Percentiles rank a stretch among this genome's conserved stretches.
Conservation (phyloP, 2,113 vertebrate genomes). For the Perccottus glenii region DNA sequence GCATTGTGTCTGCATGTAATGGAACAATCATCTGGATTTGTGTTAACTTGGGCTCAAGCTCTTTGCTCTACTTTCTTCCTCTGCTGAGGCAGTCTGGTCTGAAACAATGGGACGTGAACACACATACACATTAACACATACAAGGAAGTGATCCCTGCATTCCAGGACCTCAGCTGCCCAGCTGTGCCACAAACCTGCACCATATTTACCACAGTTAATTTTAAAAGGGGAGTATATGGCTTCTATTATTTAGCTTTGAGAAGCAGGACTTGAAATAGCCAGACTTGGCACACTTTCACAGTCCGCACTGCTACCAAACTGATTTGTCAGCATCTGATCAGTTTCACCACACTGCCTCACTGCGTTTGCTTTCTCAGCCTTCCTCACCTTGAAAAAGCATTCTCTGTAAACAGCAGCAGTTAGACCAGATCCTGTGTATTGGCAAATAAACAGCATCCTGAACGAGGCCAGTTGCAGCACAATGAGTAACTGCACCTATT, state of each 20-base stretch:
- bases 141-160: slow-evolving; percentile 66
- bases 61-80: slow-evolving; percentile 43
- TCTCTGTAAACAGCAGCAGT: slow-evolving; percentile 8
- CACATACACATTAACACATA: slow-evolving; percentile 27
- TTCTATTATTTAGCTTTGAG: not conserved
- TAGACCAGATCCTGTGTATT: slow-evolving; percentile 6
- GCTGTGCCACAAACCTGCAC: slow-evolving; percentile 37
- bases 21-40: slow-evolving; percentile 34
- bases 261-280: not conserved
- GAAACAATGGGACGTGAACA: slow-evolving; percentile 67
- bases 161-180: slow-evolving; percentile 53
- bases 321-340: slow-evolving; percentile 27
- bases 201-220: slow-evolving; percentile 16
- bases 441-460: slow-evolving; percentile 24
- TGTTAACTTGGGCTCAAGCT: slow-evolving; percentile 14
- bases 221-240: not conserved
- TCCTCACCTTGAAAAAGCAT: slow-evolving; percentile 31
- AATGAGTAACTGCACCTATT: not conserved
- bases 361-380: slow-evolving; percentile 6
- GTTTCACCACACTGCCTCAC: not conserved
- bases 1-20: slow-evolving; percentile 25
- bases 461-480: not conserved
- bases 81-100: slow-evolving; percentile 13
- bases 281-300: not conserved
- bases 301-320: slow-evolving; percentile 7